phyloP scores from a whole-genome alignment of 2,888 invertebrate species.

The Romanomermis culicivorax region DNA sequence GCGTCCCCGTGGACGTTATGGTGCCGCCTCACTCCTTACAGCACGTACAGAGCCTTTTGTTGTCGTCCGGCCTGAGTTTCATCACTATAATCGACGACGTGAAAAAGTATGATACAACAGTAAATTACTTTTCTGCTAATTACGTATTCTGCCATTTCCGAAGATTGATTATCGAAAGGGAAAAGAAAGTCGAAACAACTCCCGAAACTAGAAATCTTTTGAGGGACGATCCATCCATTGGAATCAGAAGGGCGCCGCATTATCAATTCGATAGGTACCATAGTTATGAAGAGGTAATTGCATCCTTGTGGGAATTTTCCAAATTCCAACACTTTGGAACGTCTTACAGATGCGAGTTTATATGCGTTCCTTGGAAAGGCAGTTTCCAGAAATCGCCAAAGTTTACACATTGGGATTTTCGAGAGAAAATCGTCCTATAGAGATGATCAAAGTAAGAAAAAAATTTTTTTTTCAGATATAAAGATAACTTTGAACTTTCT shows the following conservation, averaged over 20 bases:
- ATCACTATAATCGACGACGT: background rate
- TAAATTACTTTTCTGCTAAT: too few species aligned
- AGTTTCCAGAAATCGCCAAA: constrained; percentile 12
- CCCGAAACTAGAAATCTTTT: background rate
- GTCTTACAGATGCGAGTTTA: background rate
- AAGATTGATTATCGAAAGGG: background rate
- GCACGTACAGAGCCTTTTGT: background rate
- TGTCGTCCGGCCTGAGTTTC: background rate
- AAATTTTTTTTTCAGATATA: background rate
- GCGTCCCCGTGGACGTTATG: background rate
- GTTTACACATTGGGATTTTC: constrained; percentile 23
- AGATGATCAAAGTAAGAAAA: constrained; percentile 20
- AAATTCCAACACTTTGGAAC: background rate
- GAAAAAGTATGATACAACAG: background rate
- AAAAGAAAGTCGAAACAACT: background rate
- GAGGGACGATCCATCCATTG: background rate
- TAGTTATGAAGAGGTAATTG: constrained; percentile 1
- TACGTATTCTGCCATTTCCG: background rate
- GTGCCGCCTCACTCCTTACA: background rate
- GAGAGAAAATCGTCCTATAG: constrained; percentile 21
- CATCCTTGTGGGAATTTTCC: background rate
- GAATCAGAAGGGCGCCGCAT: background rate
- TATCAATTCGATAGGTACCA: background rate
- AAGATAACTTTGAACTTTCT: too few species aligned
- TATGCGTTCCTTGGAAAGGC: background rate